These are phyloP conservation scores for Proterorhinus semilunaris DNA, from an alignment of 2,113 vertebrate species.

Conservation along the genomic window DNA sequence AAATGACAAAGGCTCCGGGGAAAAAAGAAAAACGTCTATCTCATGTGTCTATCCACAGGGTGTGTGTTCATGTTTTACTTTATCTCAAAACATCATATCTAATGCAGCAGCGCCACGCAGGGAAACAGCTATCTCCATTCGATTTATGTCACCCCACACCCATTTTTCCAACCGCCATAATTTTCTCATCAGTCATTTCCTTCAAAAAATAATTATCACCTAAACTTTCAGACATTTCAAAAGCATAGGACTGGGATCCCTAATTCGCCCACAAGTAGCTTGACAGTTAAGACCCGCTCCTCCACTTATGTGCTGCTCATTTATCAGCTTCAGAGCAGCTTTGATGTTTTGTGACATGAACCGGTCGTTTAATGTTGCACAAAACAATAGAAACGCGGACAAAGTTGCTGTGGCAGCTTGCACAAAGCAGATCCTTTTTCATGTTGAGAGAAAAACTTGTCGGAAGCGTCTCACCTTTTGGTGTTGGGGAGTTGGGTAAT, in stretches of 20 bases:
- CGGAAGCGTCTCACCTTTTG: slow-evolving; percentile 17
- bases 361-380: neutral
- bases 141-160: neutral
- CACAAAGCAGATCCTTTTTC: slow-evolving; percentile 2
- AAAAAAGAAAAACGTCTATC: neutral
- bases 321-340: neutral
- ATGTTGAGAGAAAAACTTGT: slow-evolving; percentile 17
- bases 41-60: neutral
- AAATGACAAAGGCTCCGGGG: neutral
- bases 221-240: slow-evolving; percentile 13
- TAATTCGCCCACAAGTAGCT: neutral
- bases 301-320: neutral
- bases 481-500: neutral
- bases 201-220: slow-evolving; percentile 35
- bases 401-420: slow-evolving; percentile 12
- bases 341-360: slow-evolving; percentile 1
- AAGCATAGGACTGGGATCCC: slow-evolving; percentile 7
- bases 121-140: slow-evolving; percentile 11
- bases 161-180: neutral
- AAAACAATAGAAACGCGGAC: slow-evolving; percentile 17
- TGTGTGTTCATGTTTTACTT: slow-evolving; percentile 12
- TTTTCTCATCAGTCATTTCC: slow-evolving; percentile 3
- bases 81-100: slow-evolving; percentile 32
- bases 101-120: slow-evolving; percentile 9
- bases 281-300: neutral